Percentiles rank a stretch among this genome's conserved stretches.
phyloP scores from a whole-genome alignment of 2,797 vertebrate genomes.

The Discoglossus pictus region DNA sequence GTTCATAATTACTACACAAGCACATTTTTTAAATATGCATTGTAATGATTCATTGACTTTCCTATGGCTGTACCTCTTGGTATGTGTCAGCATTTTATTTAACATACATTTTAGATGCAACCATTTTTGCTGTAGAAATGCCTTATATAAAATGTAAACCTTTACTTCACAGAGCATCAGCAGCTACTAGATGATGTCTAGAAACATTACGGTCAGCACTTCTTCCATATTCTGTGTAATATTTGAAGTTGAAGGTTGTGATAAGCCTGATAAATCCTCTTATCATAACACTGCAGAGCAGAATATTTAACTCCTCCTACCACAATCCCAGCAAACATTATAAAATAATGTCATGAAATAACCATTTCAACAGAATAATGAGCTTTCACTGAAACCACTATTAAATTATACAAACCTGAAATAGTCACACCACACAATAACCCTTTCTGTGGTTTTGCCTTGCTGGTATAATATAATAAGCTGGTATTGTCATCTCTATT shows the following conservation, averaged over 20 bases:
- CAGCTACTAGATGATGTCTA: constrained; percentile 21
- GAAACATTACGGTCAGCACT: constrained; percentile 39
- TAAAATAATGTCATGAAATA: constrained; percentile 22
- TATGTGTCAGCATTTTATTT: too few species aligned
- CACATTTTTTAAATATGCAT: too few species aligned
- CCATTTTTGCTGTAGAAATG: background rate
- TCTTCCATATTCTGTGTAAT: constrained; percentile 22
- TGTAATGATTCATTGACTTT: too few species aligned
- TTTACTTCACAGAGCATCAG: constrained; percentile 19
- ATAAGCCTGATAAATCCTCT: constrained; percentile 44
- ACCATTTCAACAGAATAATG: constrained; percentile 24
- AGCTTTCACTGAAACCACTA: constrained; percentile 13
- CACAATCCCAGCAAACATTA: background rate
- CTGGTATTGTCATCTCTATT: too few species aligned
- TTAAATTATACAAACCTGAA: too few species aligned
- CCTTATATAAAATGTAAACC: constrained; percentile 13
- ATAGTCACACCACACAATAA: too few species aligned
- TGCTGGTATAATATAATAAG: too few species aligned
- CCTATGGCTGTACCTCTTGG: too few species aligned
- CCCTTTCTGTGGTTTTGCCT: too few species aligned
- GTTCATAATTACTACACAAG: too few species aligned
- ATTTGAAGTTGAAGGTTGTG: constrained; percentile 32
- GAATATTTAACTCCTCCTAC: constrained; percentile 33
- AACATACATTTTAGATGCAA: background rate
- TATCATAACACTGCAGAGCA: constrained; percentile 42